Evolutionary conservation across 2,797 vertebrate genomes (phyloP), one percentile per base, ranked within the genome.

Genomic region (Myiothlypis chrysogaster): DNA sequence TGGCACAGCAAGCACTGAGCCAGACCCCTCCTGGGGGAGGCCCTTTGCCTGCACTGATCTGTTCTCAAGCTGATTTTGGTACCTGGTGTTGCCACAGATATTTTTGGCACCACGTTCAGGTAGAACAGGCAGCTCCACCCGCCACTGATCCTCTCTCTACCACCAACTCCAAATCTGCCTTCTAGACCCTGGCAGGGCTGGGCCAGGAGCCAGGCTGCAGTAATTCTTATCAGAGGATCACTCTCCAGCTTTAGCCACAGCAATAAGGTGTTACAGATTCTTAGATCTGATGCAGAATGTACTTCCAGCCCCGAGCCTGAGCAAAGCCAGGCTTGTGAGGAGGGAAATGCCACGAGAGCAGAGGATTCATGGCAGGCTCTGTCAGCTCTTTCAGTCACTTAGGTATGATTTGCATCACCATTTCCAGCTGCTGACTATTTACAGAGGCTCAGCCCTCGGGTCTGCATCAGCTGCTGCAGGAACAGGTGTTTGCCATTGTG

Each of bases 401-500:
- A 35, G 83, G 83, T 50, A 57, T 56, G 94, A 92, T 95, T 91
- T 93, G 78, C 89, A 73, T 32, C 63, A 57, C 41, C 64, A 19
- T 53, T 87, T 93, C 56, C 82, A 94, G 95, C 93, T 83, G 89
- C 91, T 87, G 78, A 68, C 47, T 81, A n/a, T 69, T 92, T 66
- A 34, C 90, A 95, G 72, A 76, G 77, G 93, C 89, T 73, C 73
- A 75, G 87, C 82, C 39, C 79, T 35, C 1, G 41, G 20, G 32
- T 59, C 80, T 90, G n/a, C 87, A 27, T 91, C 95, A 96, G 95
- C 96, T 96, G 95, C 93, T 91, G 52, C 14, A 37, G 6, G 95
- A 94, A 77, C 93, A 95, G 96, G 92, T 92, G 86, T 65, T 89
- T 56, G 35, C 87, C 85, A 87, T 50, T 28, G 87, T 46, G 68